Evolutionary conservation across 2,888 invertebrate genomes (phyloP).

Genomic region (Idaea dimidiata): DNA sequence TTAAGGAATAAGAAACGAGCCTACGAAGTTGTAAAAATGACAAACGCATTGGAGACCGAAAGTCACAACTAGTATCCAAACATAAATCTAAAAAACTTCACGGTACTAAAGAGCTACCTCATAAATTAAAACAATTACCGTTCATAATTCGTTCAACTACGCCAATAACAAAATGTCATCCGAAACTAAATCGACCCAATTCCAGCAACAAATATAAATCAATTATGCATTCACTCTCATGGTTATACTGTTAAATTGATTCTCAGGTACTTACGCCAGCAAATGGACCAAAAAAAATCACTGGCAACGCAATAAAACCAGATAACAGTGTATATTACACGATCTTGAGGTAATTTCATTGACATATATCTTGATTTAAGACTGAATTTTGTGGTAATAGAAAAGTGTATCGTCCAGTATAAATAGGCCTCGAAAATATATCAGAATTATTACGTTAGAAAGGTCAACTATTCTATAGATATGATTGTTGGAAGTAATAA

Average conservation of each 20-base stretch:
- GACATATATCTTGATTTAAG: conserved; percentile 29
- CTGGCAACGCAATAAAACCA: neutral
- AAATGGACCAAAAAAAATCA: neutral
- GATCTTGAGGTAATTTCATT: conserved; percentile 10
- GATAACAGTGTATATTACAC: neutral
- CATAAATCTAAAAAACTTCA: neutral
- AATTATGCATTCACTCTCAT: neutral
- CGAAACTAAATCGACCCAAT: neutral
- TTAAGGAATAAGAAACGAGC: too few relatives aligned
- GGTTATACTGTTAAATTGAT: neutral
- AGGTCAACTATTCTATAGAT: neutral
- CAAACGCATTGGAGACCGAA: too few relatives aligned
- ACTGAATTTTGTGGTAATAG: conserved; percentile 16
- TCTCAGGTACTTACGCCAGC: neutral
- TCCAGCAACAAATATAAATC: neutral
- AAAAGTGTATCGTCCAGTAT: conserved; percentile 19
- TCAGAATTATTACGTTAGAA: neutral
- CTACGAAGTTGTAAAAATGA: too few relatives aligned
- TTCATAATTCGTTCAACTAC: neutral
- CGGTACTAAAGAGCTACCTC: neutral
- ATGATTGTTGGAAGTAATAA: neutral
- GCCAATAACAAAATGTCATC: neutral
- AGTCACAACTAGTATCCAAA: neutral
- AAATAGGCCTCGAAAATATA: neutral
- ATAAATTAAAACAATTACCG: neutral